Base-by-base conservation (phyloP, 1,140 invertebrate genomes). In the Radopholus similis region DNA sequence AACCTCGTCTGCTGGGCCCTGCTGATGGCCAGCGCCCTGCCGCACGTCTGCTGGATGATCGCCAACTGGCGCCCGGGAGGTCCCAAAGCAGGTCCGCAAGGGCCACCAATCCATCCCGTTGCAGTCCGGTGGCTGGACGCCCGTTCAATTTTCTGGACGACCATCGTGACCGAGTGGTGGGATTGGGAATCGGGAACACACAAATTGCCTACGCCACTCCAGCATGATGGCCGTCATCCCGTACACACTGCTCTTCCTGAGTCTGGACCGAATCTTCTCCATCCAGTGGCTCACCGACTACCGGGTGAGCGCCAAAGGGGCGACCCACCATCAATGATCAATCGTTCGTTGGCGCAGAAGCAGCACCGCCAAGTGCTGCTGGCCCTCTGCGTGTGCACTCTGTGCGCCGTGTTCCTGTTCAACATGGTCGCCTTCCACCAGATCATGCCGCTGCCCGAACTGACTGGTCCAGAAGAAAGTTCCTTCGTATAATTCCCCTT, bases 181-280 rank as follows among this genome's bases (percentile, higher is more conserved):
- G 34, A 3, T 11, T 28, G n/a, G 34, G 15, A 15, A n/a, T 13
- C 34, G 13, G 4, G 15, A 28, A 28, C 34, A 53, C 15, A 18
- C 1, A 21, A 53, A n/a, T 3, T 5, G 2, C 2, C 3, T 4
- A 54, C n/a, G n/a, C 35, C 3, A 13, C 18, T 23, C 0, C 34
- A 54, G 51, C 6, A 54, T 54, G 51, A 54, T 54, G 51, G n/a
- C 51, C 15, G 51, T 54, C 30, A 54, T 54, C n/a, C 51, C 51
- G 4, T 54, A 54, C n/a, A 32, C 51, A 54, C 30, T 54, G 35
- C 35, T 54, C 18, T 54, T 54, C 5, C 51, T 54, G 9, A 54
- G 28, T 15, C 51, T 54, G 15, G 51, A 54, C 18, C 15, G 51
- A 21, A 54, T 54, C 5, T 54, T 54, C 6, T 54, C 18, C 35